Evolutionary conservation across 2,113 vertebrate species (phyloP).

Genomic region (chimpanzee (Pan troglodytes)): NHGRI_mPanTro3-v2.1_pri NC_086015.1:164903501-164904000

Average conservation of each 20-base stretch:
- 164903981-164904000: not conserved
- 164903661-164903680: not conserved
- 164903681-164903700: not conserved
- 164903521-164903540: not conserved
- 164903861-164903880: not conserved
- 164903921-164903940: not conserved
- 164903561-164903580: not conserved
- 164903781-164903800: not conserved
- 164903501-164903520: not conserved
- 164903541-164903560: not conserved
- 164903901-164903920: not conserved
- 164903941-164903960: not conserved
- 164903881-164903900: not conserved
- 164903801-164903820: not conserved
- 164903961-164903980: not conserved
- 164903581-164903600: not conserved
- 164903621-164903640: not conserved
- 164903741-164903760: not conserved
- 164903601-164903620: not conserved
- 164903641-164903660: not conserved
- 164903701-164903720: not conserved
- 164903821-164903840: not conserved
- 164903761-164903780: not conserved
- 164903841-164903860: not conserved
- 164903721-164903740: not conserved